Percentiles rank a stretch among this genome's conserved stretches.
phyloP scores from a whole-genome alignment of 1,140 invertebrate genomes.

The Anthonomus grandis region DNA sequence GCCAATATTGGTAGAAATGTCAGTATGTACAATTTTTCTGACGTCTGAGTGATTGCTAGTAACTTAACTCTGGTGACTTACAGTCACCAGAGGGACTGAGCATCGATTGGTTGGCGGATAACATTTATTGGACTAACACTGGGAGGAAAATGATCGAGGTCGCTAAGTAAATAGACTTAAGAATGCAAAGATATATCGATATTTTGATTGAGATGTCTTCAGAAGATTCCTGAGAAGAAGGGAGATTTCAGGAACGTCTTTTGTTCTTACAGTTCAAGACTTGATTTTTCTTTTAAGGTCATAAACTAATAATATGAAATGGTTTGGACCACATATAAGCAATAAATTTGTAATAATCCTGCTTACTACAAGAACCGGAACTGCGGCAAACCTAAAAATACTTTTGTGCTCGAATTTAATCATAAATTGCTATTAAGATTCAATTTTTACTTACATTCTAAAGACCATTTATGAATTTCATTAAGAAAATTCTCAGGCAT shows the following conservation, averaged over 20 bases:
- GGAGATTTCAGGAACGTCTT: too few species aligned
- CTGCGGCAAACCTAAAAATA: too few species aligned
- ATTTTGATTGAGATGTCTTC: too few species aligned
- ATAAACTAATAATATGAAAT: too few species aligned
- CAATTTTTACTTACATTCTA: constrained; percentile 65
- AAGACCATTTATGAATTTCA: constrained; percentile 71
- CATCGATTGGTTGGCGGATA: constrained; percentile 84
- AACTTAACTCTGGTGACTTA: too few species aligned
- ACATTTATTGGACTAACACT: constrained; percentile 88
- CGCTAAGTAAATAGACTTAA: constrained; percentile 44
- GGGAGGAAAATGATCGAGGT: constrained; percentile 82
- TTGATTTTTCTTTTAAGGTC: too few species aligned
- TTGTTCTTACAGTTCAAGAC: too few species aligned
- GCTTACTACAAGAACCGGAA: too few species aligned
- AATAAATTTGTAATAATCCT: too few species aligned
- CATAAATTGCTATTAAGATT: background rate
- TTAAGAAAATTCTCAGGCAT: constrained; percentile 70
- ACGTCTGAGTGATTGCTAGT: constrained; percentile 59
- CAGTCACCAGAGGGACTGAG: constrained; percentile 75
- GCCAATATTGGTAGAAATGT: constrained; percentile 73
- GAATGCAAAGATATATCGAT: too few species aligned
- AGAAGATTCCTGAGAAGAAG: too few species aligned
- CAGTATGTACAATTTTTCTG: constrained; percentile 63
- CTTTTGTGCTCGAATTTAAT: background rate
- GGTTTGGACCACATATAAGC: too few species aligned